Evolutionary conservation across 2,888 invertebrate genomes (phyloP).

Genomic region (Volucella inflata): DNA sequence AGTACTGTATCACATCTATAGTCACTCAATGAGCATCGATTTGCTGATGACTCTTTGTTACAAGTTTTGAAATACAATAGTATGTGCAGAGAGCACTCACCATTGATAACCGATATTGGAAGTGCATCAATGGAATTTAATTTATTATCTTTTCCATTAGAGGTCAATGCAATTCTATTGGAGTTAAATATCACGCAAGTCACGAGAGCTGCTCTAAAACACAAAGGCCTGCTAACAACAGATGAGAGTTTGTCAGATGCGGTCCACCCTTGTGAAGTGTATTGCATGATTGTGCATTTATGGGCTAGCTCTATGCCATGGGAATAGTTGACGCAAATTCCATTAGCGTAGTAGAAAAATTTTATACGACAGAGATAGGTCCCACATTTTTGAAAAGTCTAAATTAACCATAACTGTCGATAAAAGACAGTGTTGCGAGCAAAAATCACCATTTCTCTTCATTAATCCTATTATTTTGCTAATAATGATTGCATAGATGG

Average conservation of each 20-base stretch:
- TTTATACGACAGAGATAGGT: background rate
- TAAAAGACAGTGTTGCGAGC: too few species aligned
- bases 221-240: background rate
- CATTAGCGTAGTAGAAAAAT: conserved; percentile 33
- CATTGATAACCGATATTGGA: conserved; percentile 18
- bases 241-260: background rate
- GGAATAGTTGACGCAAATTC: conserved; percentile 43
- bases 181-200: conserved; percentile 57
- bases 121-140: conserved; percentile 35
- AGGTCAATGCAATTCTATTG: conserved; percentile 62
- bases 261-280: background rate
- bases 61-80: background rate
- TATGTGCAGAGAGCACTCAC: conserved; percentile 5
- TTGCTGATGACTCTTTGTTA: background rate
- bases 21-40: background rate
- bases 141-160: conserved; percentile 52
- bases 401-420: too few species aligned
- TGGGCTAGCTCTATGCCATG: conserved; percentile 1
- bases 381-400: too few species aligned
- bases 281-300: conserved; percentile 4
- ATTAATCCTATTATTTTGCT: too few species aligned
- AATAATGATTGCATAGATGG: background rate
- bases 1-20: background rate
- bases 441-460: too few species aligned
- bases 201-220: conserved; percentile 14